Conservation (phyloP, 2,113 vertebrate genomes). For the Crotalus helleri region DNA sequence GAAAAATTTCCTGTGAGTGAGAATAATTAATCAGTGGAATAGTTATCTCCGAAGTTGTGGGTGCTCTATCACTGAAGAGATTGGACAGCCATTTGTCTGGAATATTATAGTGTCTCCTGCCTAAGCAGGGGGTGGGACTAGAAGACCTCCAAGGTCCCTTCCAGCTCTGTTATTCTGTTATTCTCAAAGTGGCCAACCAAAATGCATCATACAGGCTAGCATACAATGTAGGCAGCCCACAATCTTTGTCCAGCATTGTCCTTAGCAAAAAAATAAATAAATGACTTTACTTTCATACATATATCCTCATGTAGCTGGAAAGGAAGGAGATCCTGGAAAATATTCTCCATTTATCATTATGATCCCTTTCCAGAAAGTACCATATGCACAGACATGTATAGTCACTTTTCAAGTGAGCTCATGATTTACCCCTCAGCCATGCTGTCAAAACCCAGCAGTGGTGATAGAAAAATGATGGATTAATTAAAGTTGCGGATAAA, state of each 20-base stretch:
- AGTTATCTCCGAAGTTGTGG: neutral
- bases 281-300: neutral
- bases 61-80: neutral
- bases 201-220: neutral
- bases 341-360: neutral
- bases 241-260: neutral
- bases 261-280: neutral
- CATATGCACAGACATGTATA: neutral
- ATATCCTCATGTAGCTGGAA: neutral
- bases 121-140: neutral
- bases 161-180: neutral
- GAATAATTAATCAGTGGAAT: neutral
- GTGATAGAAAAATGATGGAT: conserved; percentile 5
- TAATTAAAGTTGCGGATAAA: neutral
- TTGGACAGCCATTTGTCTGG: neutral
- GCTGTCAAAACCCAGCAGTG: neutral
- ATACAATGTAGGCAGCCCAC: neutral
- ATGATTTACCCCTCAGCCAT: neutral
- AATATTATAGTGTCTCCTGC: neutral
- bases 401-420: conserved; percentile 26
- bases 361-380: neutral
- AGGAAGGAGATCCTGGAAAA: neutral
- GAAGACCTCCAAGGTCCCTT: neutral
- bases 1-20: too few relatives aligned
- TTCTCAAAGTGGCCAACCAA: neutral